These are phyloP conservation scores for Drosophila micromelanica DNA, from an alignment of 1,140 invertebrate species.

Conservation along the genomic window DNA sequence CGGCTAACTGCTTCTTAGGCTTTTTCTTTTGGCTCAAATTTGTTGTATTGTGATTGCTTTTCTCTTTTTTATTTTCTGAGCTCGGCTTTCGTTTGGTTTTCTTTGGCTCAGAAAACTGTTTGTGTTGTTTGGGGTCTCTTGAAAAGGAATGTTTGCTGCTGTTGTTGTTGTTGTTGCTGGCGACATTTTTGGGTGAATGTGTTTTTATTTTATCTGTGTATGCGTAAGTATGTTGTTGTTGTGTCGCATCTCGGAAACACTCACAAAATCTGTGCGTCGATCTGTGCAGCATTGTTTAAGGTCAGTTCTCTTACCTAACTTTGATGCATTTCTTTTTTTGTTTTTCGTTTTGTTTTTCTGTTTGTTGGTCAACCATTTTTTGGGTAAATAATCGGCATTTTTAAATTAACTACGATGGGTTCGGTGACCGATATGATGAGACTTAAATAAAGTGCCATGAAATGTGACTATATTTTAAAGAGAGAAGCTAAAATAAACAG, in stretches of 20 bases:
- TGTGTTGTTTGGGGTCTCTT: conserved; percentile 48
- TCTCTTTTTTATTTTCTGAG: conserved; percentile 69
- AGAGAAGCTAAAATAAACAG: conserved; percentile 37
- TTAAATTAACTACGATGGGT: conserved; percentile 36
- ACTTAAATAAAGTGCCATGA: conserved; percentile 22
- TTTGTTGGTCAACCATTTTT: conserved; percentile 34
- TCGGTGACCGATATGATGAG: conserved; percentile 33
- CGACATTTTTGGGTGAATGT: conserved; percentile 74
- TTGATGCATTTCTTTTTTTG: conserved; percentile 68
- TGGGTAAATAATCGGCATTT: conserved; percentile 29
- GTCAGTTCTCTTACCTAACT: conserved; percentile 82
- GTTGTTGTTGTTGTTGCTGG: conserved; percentile 39
- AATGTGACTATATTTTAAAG: conserved; percentile 1
- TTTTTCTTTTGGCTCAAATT: conserved; percentile 48
- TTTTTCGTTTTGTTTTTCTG: conserved; percentile 26
- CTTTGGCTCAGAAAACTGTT: conserved; percentile 50
- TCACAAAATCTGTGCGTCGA: conserved; percentile 67
- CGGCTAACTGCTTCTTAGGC: conserved; percentile 54
- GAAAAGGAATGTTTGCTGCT: conserved; percentile 72
- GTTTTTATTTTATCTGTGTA: conserved; percentile 35
- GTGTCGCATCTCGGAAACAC: conserved; percentile 12
- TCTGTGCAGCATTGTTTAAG: conserved; percentile 80
- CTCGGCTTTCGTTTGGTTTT: conserved; percentile 73
- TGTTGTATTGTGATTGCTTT: conserved; percentile 53
- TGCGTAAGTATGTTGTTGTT: conserved; percentile 10